Evolutionary conservation across 2,797 vertebrate species (phyloP).

Genomic region (Loriculus beryllinus): DNA sequence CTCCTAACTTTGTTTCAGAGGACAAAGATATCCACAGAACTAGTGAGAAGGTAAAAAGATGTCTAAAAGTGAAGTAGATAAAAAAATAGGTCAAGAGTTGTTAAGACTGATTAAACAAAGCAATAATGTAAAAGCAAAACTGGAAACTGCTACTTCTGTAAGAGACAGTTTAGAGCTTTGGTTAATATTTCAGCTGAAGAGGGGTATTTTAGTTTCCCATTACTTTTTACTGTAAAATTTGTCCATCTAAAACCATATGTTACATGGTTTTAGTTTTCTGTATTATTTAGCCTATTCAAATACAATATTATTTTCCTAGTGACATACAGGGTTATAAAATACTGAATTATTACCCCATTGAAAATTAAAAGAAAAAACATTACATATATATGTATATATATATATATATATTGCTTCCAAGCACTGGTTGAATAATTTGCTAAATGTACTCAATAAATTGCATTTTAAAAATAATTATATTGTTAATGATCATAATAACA

Average conservation of each 20-base stretch:
- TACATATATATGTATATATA: no score
- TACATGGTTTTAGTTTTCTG: background rate
- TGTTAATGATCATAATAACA: background rate
- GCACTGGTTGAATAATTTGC: background rate
- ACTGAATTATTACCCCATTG: background rate
- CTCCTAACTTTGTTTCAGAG: background rate
- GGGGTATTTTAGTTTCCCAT: background rate
- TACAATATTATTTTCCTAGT: background rate
- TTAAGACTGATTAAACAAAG: background rate
- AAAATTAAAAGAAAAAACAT: accelerated
- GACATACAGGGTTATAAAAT: background rate
- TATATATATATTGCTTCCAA: background rate
- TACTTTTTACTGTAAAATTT: background rate
- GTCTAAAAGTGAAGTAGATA: background rate
- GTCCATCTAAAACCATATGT: background rate
- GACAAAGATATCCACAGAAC: background rate
- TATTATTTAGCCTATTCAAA: background rate
- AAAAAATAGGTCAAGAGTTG: background rate
- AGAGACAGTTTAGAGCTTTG: background rate
- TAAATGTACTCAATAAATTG: background rate
- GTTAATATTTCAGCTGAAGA: background rate
- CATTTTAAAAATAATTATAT: background rate
- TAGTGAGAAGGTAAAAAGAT: background rate
- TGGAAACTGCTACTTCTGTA: background rate
- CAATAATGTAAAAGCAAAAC: background rate